Conservation (phyloP, 2,113 vertebrate species). For the Drymodes brunneopygia region DNA sequence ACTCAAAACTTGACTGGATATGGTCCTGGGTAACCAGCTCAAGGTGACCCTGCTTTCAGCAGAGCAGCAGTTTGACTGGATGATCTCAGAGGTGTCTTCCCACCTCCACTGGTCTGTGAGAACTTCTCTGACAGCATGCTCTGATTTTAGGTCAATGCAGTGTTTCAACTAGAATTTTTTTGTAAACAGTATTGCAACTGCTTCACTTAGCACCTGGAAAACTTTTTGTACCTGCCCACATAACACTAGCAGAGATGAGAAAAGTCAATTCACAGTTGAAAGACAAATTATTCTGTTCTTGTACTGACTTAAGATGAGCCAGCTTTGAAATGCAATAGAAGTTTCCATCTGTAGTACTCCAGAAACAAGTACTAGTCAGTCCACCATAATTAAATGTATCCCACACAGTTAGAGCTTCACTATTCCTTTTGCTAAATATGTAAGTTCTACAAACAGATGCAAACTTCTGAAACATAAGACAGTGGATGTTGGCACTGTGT, state of each 20-base stretch:
- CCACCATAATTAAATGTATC: neutral
- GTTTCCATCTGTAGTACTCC: neutral
- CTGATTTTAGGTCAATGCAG: neutral
- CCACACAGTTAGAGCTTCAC: neutral
- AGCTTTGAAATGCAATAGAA: neutral
- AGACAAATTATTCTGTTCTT: neutral
- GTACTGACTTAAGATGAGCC: neutral
- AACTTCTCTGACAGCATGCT: neutral
- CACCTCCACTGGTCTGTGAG: neutral
- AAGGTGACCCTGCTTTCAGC: neutral
- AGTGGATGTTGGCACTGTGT: neutral
- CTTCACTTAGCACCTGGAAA: neutral
- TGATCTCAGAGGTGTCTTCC: neutral
- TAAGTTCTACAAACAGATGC: slow-evolving; percentile 2
- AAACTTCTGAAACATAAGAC: neutral
- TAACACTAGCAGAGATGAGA: neutral
- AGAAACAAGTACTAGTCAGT: slow-evolving; percentile 20
- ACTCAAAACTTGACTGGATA: neutral
- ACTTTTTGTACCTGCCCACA: neutral
- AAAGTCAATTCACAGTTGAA: neutral
- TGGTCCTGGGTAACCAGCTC: neutral
- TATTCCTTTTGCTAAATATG: slow-evolving; percentile 19
- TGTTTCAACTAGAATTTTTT: neutral
- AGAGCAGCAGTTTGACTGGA: neutral
- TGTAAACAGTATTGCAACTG: neutral